Conservation (phyloP, 2,113 vertebrate species). For the Dicaeum eximium region DNA sequence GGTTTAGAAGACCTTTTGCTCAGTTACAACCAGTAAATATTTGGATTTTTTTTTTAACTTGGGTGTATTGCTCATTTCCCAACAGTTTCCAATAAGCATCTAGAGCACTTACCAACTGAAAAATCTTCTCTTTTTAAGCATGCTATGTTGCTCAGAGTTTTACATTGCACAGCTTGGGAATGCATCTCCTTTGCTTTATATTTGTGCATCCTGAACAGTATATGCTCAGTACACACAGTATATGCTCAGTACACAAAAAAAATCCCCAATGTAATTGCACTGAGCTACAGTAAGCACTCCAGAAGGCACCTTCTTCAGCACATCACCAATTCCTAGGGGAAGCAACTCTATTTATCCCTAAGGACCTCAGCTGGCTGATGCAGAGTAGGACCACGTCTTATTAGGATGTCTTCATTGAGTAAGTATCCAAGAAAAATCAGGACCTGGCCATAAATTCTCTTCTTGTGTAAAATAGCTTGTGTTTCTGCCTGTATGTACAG, state of each 20-base stretch:
- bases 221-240: no score
- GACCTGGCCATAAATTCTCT: not conserved
- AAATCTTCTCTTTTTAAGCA: rapidly evolving
- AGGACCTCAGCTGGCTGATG: not conserved
- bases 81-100: not conserved
- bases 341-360: not conserved
- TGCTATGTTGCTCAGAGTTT: not conserved
- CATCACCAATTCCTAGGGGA: not conserved
- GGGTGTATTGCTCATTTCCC: not conserved
- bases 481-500: not conserved
- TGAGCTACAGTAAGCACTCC: not conserved
- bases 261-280: not conserved
- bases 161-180: not conserved
- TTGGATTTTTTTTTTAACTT: not conserved
- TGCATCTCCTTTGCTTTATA: not conserved
- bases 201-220: not conserved
- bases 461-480: not conserved
- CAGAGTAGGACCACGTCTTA: not conserved
- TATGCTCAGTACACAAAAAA: no score
- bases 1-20: not conserved
- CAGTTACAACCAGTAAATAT: not conserved
- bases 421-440: not conserved
- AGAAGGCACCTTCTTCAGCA: not conserved
- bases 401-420: not conserved
- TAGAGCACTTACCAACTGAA: not conserved